phyloP scores from a whole-genome alignment of 2,888 invertebrate species.

The Catocala nupta region DNA sequence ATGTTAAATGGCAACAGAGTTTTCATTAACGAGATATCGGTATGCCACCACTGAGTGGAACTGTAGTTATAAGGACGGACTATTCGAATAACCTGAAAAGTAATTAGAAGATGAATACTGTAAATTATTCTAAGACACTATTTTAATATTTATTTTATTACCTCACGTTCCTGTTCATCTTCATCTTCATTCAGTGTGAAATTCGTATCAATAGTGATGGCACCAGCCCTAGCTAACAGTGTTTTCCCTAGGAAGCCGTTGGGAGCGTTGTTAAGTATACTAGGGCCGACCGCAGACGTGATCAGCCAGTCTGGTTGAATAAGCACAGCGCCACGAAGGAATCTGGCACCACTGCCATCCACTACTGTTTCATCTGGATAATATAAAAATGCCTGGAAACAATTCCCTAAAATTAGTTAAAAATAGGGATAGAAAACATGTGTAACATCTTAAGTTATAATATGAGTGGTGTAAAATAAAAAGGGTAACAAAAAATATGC shows the following conservation, averaged over 20 bases:
- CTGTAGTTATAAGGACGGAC: slow-evolving; percentile 71
- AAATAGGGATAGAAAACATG: too few relatives aligned
- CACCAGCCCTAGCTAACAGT: slow-evolving; percentile 75
- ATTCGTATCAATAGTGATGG: slow-evolving; percentile 66
- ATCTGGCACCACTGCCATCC: slow-evolving; percentile 62
- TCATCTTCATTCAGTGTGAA: slow-evolving; percentile 79
- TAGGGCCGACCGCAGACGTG: slow-evolving; percentile 67
- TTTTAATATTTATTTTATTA: slow-evolving; percentile 33
- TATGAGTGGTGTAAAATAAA: too few relatives aligned
- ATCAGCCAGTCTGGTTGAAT: slow-evolving; percentile 73
- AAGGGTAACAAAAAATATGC: too few relatives aligned
- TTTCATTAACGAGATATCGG: slow-evolving; percentile 75
- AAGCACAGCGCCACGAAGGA: slow-evolving; percentile 71
- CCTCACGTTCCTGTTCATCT: slow-evolving; percentile 81
- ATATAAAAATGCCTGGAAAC: slow-evolving; percentile 74
- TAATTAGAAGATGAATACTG: neutral
- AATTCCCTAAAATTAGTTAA: slow-evolving; percentile 4
- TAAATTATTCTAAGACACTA: neutral
- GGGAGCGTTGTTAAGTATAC: slow-evolving; percentile 43
- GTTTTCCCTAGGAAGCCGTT: slow-evolving; percentile 75
- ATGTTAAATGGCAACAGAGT: slow-evolving; percentile 72
- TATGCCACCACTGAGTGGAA: slow-evolving; percentile 71
- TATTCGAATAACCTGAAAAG: slow-evolving; percentile 71
- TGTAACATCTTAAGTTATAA: too few relatives aligned
- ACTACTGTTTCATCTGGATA: slow-evolving; percentile 72